A percentile compares a stretch with the other conserved stretches of the same genome.
Evolutionary conservation across 2,113 vertebrate species (phyloP).

Genomic region (Paradisaea rubra): DNA sequence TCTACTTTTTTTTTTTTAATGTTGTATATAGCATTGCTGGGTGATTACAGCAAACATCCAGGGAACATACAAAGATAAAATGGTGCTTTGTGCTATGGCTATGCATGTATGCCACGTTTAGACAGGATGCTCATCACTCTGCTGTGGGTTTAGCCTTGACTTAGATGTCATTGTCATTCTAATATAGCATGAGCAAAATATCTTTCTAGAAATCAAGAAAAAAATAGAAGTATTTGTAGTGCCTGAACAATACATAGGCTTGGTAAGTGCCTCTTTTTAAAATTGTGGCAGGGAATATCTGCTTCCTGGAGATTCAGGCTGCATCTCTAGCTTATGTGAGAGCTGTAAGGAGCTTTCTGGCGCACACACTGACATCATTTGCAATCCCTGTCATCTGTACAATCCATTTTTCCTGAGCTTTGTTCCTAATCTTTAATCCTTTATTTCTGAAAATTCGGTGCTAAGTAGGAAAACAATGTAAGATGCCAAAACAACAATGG

Average conservation of each 20-base stretch:
- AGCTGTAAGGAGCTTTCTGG: slow-evolving; percentile 28
- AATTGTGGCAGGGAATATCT: slow-evolving; percentile 3
- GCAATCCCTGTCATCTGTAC: not conserved
- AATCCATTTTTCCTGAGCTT: not conserved
- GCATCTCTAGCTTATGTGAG: not conserved
- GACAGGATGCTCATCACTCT: slow-evolving; percentile 22
- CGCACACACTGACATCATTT: not conserved
- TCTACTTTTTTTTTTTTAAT: not conserved
- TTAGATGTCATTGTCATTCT: slow-evolving; percentile 41
- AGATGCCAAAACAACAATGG: not conserved
- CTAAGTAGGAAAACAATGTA: not conserved
- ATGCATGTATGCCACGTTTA: not conserved
- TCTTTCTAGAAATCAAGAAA: slow-evolving; percentile 18
- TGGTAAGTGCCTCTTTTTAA: slow-evolving; percentile 49
- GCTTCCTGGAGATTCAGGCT: slow-evolving; percentile 9
- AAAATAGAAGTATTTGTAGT: not conserved
- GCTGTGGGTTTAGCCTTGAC: slow-evolving; percentile 49
- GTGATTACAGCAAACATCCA: slow-evolving; percentile 26
- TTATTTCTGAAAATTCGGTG: not conserved
- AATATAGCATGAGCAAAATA: slow-evolving; percentile 60
- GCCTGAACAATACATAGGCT: slow-evolving; percentile 14
- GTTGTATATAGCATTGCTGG: not conserved
- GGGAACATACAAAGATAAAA: not conserved
- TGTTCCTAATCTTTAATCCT: slow-evolving; percentile 25
- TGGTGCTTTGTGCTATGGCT: not conserved